Conservation (phyloP, 2,113 vertebrate genomes). For the Lepisosteus osseus region DNA sequence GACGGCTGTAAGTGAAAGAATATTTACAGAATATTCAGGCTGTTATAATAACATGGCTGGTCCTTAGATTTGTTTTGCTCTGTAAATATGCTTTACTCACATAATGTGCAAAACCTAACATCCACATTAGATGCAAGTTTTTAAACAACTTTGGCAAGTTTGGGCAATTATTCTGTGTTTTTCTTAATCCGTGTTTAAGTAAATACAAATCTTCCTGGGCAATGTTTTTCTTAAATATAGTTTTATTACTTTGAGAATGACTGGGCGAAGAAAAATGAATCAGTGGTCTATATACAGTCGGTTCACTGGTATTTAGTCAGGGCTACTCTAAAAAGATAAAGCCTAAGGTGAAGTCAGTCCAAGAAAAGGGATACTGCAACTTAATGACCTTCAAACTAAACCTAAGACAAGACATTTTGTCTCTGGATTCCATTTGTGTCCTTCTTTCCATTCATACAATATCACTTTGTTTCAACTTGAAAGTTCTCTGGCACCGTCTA, state of each 20-base stretch:
- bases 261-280: constrained; percentile 63
- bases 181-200: constrained; percentile 18
- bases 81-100: constrained; percentile 2
- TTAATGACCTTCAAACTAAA: constrained; percentile 60
- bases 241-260: constrained; percentile 79
- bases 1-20: not conserved
- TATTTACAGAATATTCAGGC: not conserved
- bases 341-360: constrained; percentile 56
- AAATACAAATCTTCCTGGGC: constrained; percentile 31
- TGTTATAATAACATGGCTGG: constrained; percentile 3
- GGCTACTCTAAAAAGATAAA: constrained; percentile 47
- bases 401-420: constrained; percentile 61
- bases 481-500: constrained; percentile 45
- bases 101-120: constrained; percentile 9
- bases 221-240: constrained; percentile 67
- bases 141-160: constrained; percentile 33
- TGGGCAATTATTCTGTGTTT: constrained; percentile 21
- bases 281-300: constrained; percentile 76
- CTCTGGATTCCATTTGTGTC: constrained; percentile 51
- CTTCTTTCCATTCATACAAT: constrained; percentile 37
- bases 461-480: constrained; percentile 43
- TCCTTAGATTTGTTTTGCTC: not conserved
- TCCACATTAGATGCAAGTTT: constrained; percentile 5
- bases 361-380: constrained; percentile 62
- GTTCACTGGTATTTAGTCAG: constrained; percentile 58